phyloP scores from a whole-genome alignment of 2,888 invertebrate species.

The Synanthedon myopaeformis region DNA sequence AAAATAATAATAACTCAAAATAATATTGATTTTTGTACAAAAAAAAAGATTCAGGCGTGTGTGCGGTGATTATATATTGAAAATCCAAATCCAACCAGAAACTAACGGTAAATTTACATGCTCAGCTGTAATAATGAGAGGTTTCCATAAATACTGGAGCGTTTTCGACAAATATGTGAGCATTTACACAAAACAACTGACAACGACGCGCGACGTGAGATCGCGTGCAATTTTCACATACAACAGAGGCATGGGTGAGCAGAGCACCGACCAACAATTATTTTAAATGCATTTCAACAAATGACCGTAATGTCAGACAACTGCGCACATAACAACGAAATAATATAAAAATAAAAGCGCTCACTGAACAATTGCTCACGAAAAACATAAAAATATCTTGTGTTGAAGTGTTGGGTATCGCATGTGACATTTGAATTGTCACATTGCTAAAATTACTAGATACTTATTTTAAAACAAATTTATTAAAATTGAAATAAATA shows the following conservation, averaged over 20 bases:
- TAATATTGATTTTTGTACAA: no score
- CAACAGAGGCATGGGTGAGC: constrained; percentile 52
- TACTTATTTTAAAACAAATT: no score
- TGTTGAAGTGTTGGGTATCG: no score
- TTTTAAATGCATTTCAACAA: constrained; percentile 71
- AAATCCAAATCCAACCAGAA: not conserved
- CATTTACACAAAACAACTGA: constrained; percentile 56
- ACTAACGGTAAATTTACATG: not conserved
- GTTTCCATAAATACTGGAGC: constrained; percentile 35
- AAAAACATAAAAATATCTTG: no score
- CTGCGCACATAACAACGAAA: constrained; percentile 47
- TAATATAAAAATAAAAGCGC: constrained; percentile 35
- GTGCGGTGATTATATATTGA: no score
- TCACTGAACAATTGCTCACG: constrained; percentile 38
- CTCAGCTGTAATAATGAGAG: not conserved
- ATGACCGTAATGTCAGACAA: constrained; percentile 63
- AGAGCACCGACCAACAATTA: constrained; percentile 55
- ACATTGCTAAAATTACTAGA: no score
- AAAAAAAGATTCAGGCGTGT: no score
- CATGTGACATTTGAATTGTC: no score
- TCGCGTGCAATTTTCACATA: constrained; percentile 64
- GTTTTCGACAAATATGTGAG: constrained; percentile 65
- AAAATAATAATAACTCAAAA: no score
- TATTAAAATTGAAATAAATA: no score
- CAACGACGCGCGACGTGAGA: constrained; percentile 19